phyloP scores from a whole-genome alignment of 23 tunicate genomes.

The Halocynthia roretzi region DNA sequence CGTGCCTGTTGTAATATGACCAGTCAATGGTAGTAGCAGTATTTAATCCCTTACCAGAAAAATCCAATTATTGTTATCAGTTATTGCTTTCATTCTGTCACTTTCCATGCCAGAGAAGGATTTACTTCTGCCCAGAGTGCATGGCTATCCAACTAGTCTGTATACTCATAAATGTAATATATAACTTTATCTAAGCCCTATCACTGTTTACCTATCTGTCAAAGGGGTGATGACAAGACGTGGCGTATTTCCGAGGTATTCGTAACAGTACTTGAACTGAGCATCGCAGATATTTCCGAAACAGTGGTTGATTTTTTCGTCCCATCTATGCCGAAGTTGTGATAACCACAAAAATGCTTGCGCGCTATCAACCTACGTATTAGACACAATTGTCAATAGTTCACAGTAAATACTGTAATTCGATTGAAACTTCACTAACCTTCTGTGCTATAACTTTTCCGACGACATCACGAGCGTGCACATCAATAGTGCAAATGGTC shows the following conservation, averaged over 20 bases:
- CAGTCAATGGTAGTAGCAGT: no score
- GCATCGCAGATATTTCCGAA: conserved; percentile 96
- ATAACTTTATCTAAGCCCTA: neutral
- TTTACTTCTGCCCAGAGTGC: no score
- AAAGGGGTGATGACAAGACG: conserved; percentile 96
- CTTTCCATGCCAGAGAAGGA: no score
- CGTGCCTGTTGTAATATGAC: no score
- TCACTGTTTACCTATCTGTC: conserved; percentile 63
- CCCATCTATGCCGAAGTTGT: conserved; percentile 91
- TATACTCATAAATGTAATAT: neutral
- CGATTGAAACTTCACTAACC: conserved; percentile 24
- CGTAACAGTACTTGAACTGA: conserved; percentile 88
- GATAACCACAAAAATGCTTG: conserved; percentile 92
- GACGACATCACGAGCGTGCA: conserved; percentile 98
- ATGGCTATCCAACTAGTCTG: neutral
- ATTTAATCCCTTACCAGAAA: no score
- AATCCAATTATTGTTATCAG: no score
- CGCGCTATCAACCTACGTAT: conserved; percentile 64
- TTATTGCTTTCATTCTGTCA: no score
- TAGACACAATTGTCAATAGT: neutral
- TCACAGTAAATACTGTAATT: no score
- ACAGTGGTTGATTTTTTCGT: conserved; percentile 76
- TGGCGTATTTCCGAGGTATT: conserved; percentile 94
- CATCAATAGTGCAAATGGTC: conserved; percentile 98
- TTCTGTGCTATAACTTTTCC: conserved; percentile 83